phyloP scores from a whole-genome alignment of 37 sponge, comb jelly and placozoan genomes.

The Halichondria panicea region DNA sequence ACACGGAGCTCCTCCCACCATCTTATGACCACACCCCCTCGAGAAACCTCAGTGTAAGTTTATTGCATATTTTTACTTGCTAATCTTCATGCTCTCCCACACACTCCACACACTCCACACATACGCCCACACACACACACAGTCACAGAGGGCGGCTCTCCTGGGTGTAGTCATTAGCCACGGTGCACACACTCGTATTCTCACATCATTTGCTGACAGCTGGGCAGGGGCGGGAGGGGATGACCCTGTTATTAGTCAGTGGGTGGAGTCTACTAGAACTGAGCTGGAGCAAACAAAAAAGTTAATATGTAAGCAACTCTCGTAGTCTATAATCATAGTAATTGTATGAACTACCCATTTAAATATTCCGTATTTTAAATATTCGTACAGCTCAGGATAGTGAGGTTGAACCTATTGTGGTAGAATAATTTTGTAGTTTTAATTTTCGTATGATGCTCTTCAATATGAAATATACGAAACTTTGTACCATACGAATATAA shows the following conservation, averaged over 20 bases:
- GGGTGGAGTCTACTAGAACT: too few species aligned
- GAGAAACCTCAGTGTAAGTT: slow-evolving; percentile 9
- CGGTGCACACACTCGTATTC: neutral
- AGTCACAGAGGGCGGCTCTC: slow-evolving; percentile 35
- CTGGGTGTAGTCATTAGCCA: slow-evolving; percentile 29
- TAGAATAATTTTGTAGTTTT: too few species aligned
- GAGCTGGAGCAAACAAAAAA: too few species aligned
- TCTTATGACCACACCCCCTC: slow-evolving; percentile 1
- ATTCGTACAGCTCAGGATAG: too few species aligned
- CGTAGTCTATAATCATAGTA: too few species aligned
- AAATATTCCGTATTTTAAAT: too few species aligned
- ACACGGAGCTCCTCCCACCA: slow-evolving; percentile 31
- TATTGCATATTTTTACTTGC: neutral
- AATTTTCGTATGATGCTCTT: too few species aligned
- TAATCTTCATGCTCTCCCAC: neutral
- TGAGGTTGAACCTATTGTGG: too few species aligned
- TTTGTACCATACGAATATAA: too few species aligned
- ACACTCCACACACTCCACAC: neutral
- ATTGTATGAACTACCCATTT: too few species aligned
- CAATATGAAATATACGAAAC: too few species aligned
- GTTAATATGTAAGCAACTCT: too few species aligned
- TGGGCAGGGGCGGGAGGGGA: neutral
- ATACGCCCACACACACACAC: neutral
- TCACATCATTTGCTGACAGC: slow-evolving; percentile 3
- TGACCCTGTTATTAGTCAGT: neutral